phyloP scores from a whole-genome alignment of 2,113 vertebrate species.

The Rhagologus leucostigma region DNA sequence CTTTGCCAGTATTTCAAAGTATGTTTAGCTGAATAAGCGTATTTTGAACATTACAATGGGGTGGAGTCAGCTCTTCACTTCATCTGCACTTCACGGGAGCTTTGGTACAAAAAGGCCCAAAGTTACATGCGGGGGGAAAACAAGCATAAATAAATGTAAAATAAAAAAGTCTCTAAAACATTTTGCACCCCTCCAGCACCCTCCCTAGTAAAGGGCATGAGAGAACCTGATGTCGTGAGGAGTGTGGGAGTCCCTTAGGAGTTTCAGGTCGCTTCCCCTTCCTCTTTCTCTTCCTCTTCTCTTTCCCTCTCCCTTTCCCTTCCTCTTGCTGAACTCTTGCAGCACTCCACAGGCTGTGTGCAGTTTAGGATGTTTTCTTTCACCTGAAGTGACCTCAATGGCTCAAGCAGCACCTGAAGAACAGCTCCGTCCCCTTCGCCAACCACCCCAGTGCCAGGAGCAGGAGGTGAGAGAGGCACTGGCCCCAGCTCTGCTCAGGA shows the following conservation, averaged over 20 bases:
- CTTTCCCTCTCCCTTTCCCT: no score
- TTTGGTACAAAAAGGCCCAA: neutral
- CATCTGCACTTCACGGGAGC: neutral
- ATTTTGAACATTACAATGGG: neutral
- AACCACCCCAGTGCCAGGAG: neutral
- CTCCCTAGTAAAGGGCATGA: neutral
- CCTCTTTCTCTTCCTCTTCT: neutral
- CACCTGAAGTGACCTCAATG: neutral
- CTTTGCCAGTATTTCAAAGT: constrained; percentile 10
- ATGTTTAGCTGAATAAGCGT: constrained; percentile 4
- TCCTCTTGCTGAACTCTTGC: neutral
- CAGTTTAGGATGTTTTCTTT: neutral
- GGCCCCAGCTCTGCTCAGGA: neutral
- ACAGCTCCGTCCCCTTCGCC: accelerated
- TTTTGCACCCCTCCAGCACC: neutral
- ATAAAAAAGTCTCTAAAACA: neutral
- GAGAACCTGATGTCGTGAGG: neutral
- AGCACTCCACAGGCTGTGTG: neutral
- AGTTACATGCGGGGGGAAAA: neutral
- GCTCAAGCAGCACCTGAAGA: neutral
- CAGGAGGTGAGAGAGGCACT: neutral
- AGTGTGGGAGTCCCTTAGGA: neutral
- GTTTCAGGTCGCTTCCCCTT: neutral
- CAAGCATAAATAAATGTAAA: neutral
- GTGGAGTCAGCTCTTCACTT: constrained; percentile 4